Base-by-base conservation (phyloP, 2,113 vertebrate species). In the Chauna torquata region DNA sequence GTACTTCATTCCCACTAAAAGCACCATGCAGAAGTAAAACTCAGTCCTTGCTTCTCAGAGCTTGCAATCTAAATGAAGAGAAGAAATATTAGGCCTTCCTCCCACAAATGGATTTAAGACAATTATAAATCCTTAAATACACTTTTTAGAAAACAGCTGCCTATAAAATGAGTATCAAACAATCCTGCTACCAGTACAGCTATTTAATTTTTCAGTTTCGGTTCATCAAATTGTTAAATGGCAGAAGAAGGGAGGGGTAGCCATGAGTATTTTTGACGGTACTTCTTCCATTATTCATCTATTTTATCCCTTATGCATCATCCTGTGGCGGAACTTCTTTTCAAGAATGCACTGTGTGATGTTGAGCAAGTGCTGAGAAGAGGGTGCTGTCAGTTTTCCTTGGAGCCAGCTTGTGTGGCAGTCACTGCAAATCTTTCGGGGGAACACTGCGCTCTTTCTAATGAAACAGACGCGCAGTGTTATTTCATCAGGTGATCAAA, bases 381-480 rank as follows among this genome's bases (percentile, higher is more conserved):
- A n/a, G 36, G 54, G 6, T 40, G 24, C 42, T 9, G 22, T 2
- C 16, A 1, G 42, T 5, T 16, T 36, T 7, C 32, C 3, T 34
- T 4, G 65, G 40, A 76, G 52, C 24, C 2, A 1, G 13, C 3
- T 6, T 9, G 3, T 1, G 36, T 5, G 4, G 70, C 38, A 12
- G 16, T 8, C 23, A 0, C 45, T 8, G 45, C 3, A 8, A 1
- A 1, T 6, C 49, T 12, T 17, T 24, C 9, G 16, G 47, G 7
- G 58, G 7, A 32, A 7, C 4, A 9, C 44, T 8, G 24, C 0
- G 5, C 47, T 24, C 27, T 2, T 6, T 3, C 1, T 16, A 34
- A 3, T 0, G 38, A 18, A 13, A 7, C 1, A 22, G 32, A 6
- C 34, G 4, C 12, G 1, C 0, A 17, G 9, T 12, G 8, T 2